phyloP scores from a whole-genome alignment of 2,888 invertebrate species.

The Furcula furcula region DNA sequence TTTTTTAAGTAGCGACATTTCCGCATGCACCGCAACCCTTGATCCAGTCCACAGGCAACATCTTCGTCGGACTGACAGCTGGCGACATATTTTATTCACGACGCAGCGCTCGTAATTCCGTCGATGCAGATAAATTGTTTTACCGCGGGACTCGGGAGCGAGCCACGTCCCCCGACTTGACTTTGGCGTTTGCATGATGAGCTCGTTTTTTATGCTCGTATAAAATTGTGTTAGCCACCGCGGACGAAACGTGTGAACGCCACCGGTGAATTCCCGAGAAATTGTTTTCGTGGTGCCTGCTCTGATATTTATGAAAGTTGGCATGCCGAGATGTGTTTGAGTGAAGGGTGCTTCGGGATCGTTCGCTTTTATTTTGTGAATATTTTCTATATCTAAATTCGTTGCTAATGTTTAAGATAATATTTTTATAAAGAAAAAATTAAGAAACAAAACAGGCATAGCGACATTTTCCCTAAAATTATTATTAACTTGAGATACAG shows the following conservation, averaged over 20 bases:
- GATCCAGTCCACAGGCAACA: constrained; percentile 38
- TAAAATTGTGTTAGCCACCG: constrained; percentile 79
- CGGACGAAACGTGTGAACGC: constrained; percentile 65
- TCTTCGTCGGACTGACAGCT: constrained; percentile 72
- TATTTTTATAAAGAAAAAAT: too few relatives aligned
- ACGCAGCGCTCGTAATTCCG: constrained; percentile 76
- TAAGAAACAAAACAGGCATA: too few relatives aligned
- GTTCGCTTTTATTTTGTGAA: neutral
- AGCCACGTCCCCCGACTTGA: constrained; percentile 73
- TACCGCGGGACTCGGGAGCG: constrained; percentile 73
- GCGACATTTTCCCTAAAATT: too few relatives aligned
- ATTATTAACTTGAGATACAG: too few relatives aligned
- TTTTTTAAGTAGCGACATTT: too few relatives aligned
- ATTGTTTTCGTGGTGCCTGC: constrained; percentile 72
- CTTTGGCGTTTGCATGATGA: constrained; percentile 81
- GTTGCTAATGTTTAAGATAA: neutral
- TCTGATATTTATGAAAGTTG: constrained; percentile 78
- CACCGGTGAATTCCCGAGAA: constrained; percentile 60
- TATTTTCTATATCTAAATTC: neutral
- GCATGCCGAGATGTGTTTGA: constrained; percentile 62
- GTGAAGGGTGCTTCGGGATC: constrained; percentile 58
- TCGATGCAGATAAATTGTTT: constrained; percentile 82
- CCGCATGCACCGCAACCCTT: constrained; percentile 39
- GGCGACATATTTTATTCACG: constrained; percentile 81
- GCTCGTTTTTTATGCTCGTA: constrained; percentile 80